These are phyloP conservation scores for Etheostoma spectabile DNA, from an alignment of 2,113 vertebrate genomes.

Conservation along the genomic window DNA sequence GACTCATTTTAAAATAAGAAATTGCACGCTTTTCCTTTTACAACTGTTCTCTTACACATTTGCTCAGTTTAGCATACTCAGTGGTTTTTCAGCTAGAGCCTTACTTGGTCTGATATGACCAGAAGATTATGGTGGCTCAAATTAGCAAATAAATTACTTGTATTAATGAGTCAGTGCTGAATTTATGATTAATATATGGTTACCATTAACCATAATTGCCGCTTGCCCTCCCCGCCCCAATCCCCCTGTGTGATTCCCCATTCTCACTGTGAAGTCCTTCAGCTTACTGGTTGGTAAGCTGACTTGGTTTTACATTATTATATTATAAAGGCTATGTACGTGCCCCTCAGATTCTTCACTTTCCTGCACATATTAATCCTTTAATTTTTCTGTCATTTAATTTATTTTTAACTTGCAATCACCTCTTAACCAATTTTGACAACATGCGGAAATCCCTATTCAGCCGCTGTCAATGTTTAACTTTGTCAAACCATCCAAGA, in stretches of 20 bases:
- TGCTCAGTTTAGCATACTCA: neutral
- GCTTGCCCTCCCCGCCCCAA: neutral
- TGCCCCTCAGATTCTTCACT: neutral
- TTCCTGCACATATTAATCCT: neutral
- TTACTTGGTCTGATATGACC: neutral
- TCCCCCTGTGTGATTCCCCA: too few species aligned
- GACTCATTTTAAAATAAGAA: neutral
- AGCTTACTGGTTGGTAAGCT: too few species aligned
- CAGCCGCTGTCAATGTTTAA: neutral
- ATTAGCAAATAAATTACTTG: neutral
- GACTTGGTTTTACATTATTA: neutral
- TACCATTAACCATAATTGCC: neutral
- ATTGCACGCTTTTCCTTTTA: neutral
- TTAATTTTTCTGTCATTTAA: neutral
- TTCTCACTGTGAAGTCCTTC: too few species aligned
- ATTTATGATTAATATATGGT: neutral
- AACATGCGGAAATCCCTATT: neutral
- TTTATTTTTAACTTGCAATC: neutral
- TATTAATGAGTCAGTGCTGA: neutral
- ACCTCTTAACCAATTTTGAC: neutral
- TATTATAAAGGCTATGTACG: neutral
- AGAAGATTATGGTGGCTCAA: neutral
- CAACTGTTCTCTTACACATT: neutral
- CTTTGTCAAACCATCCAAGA: constrained; percentile 7
- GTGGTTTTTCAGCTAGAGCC: neutral